A percentile compares a stretch with the other conserved stretches of the same genome.
Evolutionary conservation across 1,140 invertebrate species (phyloP).

Genomic region (Sipha flava): DNA sequence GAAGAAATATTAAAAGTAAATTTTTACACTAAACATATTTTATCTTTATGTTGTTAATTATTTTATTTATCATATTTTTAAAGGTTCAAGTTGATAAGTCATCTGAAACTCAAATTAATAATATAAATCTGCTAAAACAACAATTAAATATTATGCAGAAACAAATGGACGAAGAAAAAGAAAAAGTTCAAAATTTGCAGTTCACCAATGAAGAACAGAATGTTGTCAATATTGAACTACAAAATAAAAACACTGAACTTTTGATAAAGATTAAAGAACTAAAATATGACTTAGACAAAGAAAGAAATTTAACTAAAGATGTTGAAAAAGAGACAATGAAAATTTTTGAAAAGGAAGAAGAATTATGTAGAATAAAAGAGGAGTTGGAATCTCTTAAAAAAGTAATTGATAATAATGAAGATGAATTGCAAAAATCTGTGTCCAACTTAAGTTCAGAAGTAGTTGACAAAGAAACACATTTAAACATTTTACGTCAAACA

Average conservation of each 20-base stretch:
- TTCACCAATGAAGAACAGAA: slow-evolving; percentile 23
- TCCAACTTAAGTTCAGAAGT: slow-evolving; percentile 25
- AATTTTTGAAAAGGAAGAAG: slow-evolving; percentile 30
- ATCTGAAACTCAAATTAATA: background rate
- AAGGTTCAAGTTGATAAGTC: background rate
- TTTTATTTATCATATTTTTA: background rate
- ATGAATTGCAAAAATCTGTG: slow-evolving; percentile 21
- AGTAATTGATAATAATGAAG: slow-evolving; percentile 9
- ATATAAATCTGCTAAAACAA: background rate
- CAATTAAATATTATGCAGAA: background rate
- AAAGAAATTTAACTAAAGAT: slow-evolving; percentile 20
- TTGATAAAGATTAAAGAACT: slow-evolving; percentile 18
- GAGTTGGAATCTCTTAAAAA: slow-evolving; percentile 21
- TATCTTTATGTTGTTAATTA: background rate
- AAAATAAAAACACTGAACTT: slow-evolving; percentile 19
- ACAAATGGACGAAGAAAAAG: slow-evolving; percentile 17
- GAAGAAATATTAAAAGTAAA: slow-evolving; percentile 12
- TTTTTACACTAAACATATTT: background rate
- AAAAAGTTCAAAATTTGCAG: slow-evolving; percentile 23
- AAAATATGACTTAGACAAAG: background rate
- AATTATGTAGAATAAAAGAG: slow-evolving; percentile 14
- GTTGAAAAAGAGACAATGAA: slow-evolving; percentile 22
- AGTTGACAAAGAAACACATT: background rate
- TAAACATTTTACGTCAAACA: slow-evolving; percentile 10
- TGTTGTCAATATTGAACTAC: slow-evolving; percentile 3